Evolutionary conservation across 2,113 vertebrate species (phyloP).

Genomic region (Calyptomena viridis): DNA sequence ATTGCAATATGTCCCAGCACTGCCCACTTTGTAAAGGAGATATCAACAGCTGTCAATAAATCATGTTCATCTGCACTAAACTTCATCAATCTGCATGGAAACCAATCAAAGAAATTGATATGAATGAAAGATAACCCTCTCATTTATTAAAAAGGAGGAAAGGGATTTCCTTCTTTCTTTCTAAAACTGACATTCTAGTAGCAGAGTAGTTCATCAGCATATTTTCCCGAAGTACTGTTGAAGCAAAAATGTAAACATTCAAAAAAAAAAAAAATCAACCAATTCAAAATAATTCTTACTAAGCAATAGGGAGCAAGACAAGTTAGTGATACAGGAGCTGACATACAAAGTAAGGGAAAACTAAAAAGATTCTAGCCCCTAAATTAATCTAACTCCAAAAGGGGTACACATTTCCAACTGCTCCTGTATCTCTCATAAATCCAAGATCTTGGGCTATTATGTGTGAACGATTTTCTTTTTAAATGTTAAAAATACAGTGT

Average conservation of each 20-base stretch:
- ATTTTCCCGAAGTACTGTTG: not conserved
- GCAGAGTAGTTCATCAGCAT: not conserved
- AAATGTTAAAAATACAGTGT: not conserved
- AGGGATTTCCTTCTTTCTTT: not conserved
- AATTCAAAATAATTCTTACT: not conserved
- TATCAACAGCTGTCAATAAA: not conserved
- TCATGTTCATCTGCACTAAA: not conserved
- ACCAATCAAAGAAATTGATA: not conserved
- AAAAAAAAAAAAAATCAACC: not conserved
- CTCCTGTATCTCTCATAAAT: not conserved
- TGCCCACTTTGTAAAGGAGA: not conserved
- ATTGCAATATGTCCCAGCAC: not conserved
- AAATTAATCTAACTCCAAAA: not conserved
- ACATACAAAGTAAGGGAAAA: not conserved
- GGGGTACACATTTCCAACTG: not conserved
- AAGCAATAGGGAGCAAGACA: not conserved
- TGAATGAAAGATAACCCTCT: not conserved
- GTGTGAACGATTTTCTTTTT: not conserved
- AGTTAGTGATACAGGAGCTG: not conserved
- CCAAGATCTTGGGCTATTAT: not conserved
- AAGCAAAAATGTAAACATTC: not conserved
- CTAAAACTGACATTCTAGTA: not conserved
- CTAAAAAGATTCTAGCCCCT: fast-evolving
- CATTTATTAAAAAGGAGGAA: not conserved
- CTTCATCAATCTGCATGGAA: not conserved